Conservation (phyloP, 2,113 vertebrate species). For the Seriola rivoliana region DNA sequence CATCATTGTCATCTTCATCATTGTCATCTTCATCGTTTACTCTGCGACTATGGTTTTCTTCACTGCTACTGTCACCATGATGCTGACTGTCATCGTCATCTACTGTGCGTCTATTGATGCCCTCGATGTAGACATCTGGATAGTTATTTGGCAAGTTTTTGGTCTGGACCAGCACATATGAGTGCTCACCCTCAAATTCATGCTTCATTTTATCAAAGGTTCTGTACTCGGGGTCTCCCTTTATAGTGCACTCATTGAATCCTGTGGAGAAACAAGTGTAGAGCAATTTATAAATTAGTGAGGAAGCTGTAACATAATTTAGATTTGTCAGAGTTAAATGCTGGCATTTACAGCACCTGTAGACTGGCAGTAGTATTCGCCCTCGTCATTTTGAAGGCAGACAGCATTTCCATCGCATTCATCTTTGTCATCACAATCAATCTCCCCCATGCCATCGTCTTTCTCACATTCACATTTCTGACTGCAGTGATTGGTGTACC, state of each 20-base stretch:
- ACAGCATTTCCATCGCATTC: slow-evolving; percentile 75
- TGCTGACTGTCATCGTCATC: slow-evolving; percentile 27
- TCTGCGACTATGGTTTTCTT: slow-evolving; percentile 44
- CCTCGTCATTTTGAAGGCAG: slow-evolving; percentile 78
- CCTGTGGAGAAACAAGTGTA: slow-evolving; percentile 65
- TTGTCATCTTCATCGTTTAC: not conserved
- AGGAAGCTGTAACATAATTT: not conserved
- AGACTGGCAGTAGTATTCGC: slow-evolving; percentile 81
- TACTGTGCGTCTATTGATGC: slow-evolving; percentile 57
- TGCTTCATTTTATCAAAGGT: slow-evolving; percentile 87
- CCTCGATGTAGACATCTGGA: slow-evolving; percentile 83
- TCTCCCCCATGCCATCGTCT: slow-evolving; percentile 59
- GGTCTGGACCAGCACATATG: slow-evolving; percentile 84
- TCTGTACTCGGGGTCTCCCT: slow-evolving; percentile 81
- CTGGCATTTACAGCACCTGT: slow-evolving; percentile 73
- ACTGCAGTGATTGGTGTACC: slow-evolving; percentile 83
- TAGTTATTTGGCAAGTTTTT: slow-evolving; percentile 78
- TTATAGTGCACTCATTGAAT: slow-evolving; percentile 83
- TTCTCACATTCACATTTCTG: slow-evolving; percentile 84
- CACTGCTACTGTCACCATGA: slow-evolving; percentile 39
- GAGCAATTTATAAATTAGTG: not conserved
- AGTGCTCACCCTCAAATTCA: slow-evolving; percentile 83
- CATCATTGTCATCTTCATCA: not conserved
- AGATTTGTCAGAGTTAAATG: not conserved
- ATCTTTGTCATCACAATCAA: slow-evolving; percentile 74